A percentile compares a stretch with the other conserved stretches of the same genome.
Evolutionary conservation across 2,888 invertebrate genomes (phyloP).

Genomic region (Dexiosoma caninum): DNA sequence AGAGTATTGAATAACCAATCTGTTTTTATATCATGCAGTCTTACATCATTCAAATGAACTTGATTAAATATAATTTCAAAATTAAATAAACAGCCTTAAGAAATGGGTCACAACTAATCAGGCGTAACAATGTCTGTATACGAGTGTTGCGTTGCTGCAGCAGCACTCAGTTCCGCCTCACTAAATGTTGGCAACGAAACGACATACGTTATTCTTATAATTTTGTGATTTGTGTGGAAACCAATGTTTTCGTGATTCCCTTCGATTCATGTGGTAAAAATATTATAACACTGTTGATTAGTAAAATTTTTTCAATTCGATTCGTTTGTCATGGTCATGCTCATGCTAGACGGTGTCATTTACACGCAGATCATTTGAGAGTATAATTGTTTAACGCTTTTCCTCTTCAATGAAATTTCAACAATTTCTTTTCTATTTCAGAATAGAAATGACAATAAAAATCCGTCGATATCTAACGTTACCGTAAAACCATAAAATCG

Average conservation of each 20-base stretch:
- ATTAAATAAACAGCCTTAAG: neutral
- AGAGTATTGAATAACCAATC: no score
- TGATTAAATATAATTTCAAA: neutral
- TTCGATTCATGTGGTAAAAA: no score
- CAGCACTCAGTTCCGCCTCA: conserved; percentile 3
- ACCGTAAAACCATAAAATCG: no score
- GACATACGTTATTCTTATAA: neutral
- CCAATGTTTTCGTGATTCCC: neutral
- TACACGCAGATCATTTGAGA: neutral
- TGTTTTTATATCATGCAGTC: no score
- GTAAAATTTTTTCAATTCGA: neutral
- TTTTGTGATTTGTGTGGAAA: neutral
- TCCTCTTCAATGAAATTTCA: conserved; percentile 23
- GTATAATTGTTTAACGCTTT: conserved; percentile 36
- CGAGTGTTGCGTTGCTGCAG: neutral
- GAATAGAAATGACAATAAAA: no score
- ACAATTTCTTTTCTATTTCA: neutral
- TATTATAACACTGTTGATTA: neutral
- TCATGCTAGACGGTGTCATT: neutral
- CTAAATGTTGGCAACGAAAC: neutral
- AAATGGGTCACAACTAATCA: conserved; percentile 46
- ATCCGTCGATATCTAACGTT: no score
- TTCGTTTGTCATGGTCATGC: neutral
- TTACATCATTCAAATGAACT: no score
- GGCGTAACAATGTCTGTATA: conserved; percentile 8